Evolutionary conservation across 2,888 invertebrate genomes (phyloP).

Genomic region (Stramonita haemastoma): DNA sequence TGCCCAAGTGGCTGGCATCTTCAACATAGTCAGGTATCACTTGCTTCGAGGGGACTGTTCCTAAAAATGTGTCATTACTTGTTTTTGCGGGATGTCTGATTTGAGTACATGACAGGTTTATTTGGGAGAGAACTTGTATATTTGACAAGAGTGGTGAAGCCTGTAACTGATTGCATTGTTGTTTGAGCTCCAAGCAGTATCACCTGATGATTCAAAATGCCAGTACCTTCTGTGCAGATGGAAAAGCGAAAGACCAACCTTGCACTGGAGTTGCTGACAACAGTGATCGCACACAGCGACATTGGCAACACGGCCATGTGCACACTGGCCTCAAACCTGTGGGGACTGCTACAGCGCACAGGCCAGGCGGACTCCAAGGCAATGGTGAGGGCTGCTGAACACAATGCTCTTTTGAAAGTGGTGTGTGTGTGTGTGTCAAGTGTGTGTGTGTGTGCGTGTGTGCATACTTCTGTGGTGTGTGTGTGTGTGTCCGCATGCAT

Average conservation of each 20-base stretch:
- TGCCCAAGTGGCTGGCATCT: too few species aligned
- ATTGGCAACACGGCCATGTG: slow-evolving; percentile 79
- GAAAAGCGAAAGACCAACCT: slow-evolving; percentile 81
- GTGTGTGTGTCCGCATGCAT: background rate
- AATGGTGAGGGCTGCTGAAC: slow-evolving; percentile 35
- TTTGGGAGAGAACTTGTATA: too few species aligned
- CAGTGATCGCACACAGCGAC: slow-evolving; percentile 76
- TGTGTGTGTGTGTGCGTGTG: background rate
- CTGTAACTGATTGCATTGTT: too few species aligned
- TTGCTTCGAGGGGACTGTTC: too few species aligned
- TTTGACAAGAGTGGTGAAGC: too few species aligned
- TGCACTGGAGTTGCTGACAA: slow-evolving; percentile 82
- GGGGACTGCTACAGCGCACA: slow-evolving; percentile 87
- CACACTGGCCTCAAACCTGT: slow-evolving; percentile 87
- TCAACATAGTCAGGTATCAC: too few species aligned
- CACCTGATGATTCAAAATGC: too few species aligned
- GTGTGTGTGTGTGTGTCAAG: background rate
- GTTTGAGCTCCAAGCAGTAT: too few species aligned
- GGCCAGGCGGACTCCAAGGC: slow-evolving; percentile 80
- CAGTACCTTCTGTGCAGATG: slow-evolving; percentile 57
- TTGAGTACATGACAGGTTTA: too few species aligned
- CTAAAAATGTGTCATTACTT: too few species aligned
- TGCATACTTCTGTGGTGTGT: background rate
- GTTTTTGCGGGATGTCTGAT: too few species aligned
- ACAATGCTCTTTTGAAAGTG: background rate